These are phyloP conservation scores for Halictus quadricinctus DNA, from an alignment of 2,888 invertebrate genomes.

Conservation along the genomic window DNA sequence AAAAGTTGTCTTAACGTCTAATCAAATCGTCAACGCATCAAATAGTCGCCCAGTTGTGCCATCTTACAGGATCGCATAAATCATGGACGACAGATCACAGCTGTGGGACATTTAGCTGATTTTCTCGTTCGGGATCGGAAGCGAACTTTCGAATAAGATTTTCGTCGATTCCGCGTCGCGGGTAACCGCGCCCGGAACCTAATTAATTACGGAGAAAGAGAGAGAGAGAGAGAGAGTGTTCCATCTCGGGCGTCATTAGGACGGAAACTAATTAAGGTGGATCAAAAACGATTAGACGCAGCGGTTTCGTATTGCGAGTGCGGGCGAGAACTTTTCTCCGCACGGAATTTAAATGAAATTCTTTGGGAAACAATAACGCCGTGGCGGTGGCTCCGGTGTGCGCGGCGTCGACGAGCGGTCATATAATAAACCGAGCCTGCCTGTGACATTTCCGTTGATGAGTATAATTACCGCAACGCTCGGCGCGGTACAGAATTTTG, in stretches of 20 bases:
- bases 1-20: no score
- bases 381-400: not conserved
- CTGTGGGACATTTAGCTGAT: not conserved
- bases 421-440: constrained; percentile 58
- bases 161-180: not conserved
- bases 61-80: not conserved
- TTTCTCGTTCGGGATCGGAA: not conserved
- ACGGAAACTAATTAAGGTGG: constrained; percentile 40
- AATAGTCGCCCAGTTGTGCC: no score
- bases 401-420: constrained; percentile 44
- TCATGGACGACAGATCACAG: not conserved
- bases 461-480: constrained; percentile 63
- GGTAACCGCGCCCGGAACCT: not conserved
- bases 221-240: not conserved
- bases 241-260: not conserved
- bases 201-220: constrained; percentile 27
- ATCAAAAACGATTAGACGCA: constrained; percentile 41
- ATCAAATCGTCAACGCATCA: no score
- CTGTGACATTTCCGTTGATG: constrained; percentile 67
- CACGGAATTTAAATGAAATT: constrained; percentile 64
- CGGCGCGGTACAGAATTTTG: constrained; percentile 50
- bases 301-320: constrained; percentile 26
- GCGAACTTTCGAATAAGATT: not conserved
- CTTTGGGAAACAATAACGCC: constrained; percentile 62
- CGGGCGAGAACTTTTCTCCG: constrained; percentile 13